Percentiles rank a stretch among this genome's conserved stretches.
phyloP scores from a whole-genome alignment of 2,797 vertebrate species.

The Pteronotus mesoamericanus region DNA sequence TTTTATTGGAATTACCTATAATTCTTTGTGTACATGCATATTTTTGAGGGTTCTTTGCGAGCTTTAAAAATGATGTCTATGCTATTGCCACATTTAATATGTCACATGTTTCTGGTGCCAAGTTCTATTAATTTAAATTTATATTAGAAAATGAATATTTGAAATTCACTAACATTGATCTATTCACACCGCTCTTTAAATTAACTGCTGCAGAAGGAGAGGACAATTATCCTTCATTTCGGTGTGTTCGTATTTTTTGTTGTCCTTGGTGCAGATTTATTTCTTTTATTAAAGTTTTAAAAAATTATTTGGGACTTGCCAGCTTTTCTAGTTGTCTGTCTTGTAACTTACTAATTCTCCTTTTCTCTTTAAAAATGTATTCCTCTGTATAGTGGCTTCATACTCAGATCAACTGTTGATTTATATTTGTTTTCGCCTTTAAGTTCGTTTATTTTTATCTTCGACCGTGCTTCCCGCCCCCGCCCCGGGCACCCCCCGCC shows the following conservation, averaged over 20 bases:
- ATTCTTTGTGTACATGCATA: neutral
- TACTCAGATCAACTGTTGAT: neutral
- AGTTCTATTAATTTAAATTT: neutral
- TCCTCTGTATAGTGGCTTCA: neutral
- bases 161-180: neutral
- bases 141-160: neutral
- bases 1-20: neutral
- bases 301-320: neutral
- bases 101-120: neutral
- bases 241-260: neutral
- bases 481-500: no score
- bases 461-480: no score
- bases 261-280: neutral
- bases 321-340: neutral
- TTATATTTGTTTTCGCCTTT: no score
- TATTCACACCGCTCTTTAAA: neutral
- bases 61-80: neutral
- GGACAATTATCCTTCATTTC: neutral
- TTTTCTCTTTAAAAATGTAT: neutral
- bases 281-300: neutral
- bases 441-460: no score
- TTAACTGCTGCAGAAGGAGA: neutral
- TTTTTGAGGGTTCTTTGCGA: no score
- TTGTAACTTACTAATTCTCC: neutral
- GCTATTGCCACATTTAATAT: neutral